Evolutionary conservation across 2,888 invertebrate genomes (phyloP).

Genomic region (Callinectes sapidus): DNA sequence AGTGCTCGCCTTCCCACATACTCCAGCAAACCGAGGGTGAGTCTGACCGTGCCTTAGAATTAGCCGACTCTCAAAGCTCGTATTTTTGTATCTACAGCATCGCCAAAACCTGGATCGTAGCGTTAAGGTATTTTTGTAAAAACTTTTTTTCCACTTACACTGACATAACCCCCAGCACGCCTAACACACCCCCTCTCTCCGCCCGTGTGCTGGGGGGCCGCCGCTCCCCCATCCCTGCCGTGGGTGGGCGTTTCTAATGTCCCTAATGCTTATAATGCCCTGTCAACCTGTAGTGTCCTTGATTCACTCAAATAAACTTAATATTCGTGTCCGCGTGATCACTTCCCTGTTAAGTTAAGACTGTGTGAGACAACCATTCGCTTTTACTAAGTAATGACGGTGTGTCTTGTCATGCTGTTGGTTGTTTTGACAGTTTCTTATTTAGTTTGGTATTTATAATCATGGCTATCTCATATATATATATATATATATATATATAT

Average conservation of each 20-base stretch:
- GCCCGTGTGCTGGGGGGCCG: constrained; percentile 26
- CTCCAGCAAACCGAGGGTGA: neutral
- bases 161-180: constrained; percentile 10
- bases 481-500: too few relatives aligned
- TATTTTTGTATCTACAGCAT: constrained; percentile 17
- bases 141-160: neutral
- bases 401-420: neutral
- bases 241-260: neutral
- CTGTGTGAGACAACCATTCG: neutral
- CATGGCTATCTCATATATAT: too few relatives aligned
- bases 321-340: neutral
- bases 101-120: constrained; percentile 27
- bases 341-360: neutral
- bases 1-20: neutral
- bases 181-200: neutral
- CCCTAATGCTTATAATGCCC: constrained; percentile 29
- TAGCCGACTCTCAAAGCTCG: neutral
- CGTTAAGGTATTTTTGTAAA: constrained; percentile 30
- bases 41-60: constrained; percentile 24
- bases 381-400: neutral
- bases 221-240: neutral
- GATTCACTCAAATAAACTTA: constrained; percentile 32
- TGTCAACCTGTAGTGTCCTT: constrained; percentile 17
- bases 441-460: neutral
- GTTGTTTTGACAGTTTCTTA: neutral